phyloP scores from a whole-genome alignment of 1,140 invertebrate species.

The Holcopasites calliopsidis region DNA sequence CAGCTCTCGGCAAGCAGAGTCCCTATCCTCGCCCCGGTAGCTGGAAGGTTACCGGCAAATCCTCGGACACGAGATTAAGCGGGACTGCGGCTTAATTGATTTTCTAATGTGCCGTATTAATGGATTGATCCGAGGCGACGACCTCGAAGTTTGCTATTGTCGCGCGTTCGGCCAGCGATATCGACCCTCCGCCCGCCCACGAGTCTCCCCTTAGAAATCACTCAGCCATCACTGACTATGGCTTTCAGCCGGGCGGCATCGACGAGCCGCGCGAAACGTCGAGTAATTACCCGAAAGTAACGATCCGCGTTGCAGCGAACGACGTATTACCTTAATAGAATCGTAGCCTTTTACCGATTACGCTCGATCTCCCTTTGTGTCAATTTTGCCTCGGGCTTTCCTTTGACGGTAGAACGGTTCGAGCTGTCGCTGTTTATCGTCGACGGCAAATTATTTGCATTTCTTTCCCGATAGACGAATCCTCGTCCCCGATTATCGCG shows the following conservation, averaged over 20 bases:
- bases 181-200: conserved; percentile 2
- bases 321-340: conserved; percentile 35
- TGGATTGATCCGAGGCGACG: conserved; percentile 38
- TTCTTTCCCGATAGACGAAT: no score
- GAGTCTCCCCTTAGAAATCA: background rate
- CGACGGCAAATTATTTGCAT: no score
- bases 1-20: conserved; percentile 15
- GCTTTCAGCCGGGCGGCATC: conserved; percentile 22
- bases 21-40: background rate
- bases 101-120: conserved; percentile 52
- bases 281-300: conserved; percentile 62
- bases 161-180: conserved; percentile 22
- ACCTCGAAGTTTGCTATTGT: conserved; percentile 36
- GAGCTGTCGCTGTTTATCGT: no score
- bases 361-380: conserved; percentile 32
- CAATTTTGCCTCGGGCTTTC: no score
- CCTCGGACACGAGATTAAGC: conserved; percentile 45
- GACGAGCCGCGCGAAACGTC: conserved; percentile 44
- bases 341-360: conserved; percentile 42
- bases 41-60: conserved; percentile 32
- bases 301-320: conserved; percentile 20
- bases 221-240: conserved; percentile 6
- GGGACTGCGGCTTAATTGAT: conserved; percentile 47
- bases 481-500: no score
- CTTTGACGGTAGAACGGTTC: no score